phyloP scores from a whole-genome alignment of 2,797 vertebrate genomes.

The Falco biarmicus region DNA sequence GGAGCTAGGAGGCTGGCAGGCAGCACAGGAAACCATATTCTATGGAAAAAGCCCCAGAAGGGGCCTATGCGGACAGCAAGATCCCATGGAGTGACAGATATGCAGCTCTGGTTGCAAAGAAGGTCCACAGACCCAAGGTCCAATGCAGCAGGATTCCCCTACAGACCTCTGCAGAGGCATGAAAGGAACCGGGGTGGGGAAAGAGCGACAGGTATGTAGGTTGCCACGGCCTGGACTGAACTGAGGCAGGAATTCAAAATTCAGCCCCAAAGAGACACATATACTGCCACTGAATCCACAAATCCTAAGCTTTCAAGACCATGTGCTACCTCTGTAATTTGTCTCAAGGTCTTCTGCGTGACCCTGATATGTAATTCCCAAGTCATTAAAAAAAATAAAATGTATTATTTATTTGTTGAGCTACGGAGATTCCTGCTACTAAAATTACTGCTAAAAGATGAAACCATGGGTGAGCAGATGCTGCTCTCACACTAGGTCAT shows the following conservation, averaged over 20 bases:
- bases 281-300: not conserved
- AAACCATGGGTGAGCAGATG: not conserved
- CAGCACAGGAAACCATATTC: constrained; percentile 6
- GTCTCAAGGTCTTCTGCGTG: not conserved
- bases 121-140: not conserved
- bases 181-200: not conserved
- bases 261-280: not conserved
- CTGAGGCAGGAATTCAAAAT: not conserved
- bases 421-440: not conserved
- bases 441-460: not conserved
- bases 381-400: not conserved
- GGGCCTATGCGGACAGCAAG: not conserved
- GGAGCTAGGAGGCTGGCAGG: not conserved
- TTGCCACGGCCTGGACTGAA: not conserved
- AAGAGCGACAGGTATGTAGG: not conserved
- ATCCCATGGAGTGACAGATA: not conserved
- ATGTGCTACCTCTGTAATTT: not conserved
- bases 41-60: not conserved
- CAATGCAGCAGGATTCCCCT: not conserved
- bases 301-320: not conserved
- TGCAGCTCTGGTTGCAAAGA: not conserved
- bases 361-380: not conserved
- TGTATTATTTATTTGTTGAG: not conserved
- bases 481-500: not conserved
- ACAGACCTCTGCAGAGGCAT: not conserved